Base-by-base conservation (phyloP, 37 sponge, comb jelly and placozoan genomes). In the Dysidea cf. avara region DNA sequence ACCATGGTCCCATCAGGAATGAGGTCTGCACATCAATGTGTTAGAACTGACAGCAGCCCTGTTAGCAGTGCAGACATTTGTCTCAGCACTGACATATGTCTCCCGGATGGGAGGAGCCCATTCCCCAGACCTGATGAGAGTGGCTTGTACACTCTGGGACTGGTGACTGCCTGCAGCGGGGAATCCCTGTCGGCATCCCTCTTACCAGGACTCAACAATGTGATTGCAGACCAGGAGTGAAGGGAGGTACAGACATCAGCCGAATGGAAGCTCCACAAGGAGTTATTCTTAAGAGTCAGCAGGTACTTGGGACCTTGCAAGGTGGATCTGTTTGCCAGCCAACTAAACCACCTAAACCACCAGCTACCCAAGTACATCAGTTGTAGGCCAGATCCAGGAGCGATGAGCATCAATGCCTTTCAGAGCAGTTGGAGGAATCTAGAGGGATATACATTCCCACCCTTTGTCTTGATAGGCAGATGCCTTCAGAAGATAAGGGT, bases 131-230 rank as follows among this genome's bases (percentile, higher is more conserved):
- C 80, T 68, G 46, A 33, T 59, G 13, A n/a, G 31, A 0, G 57
- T 81, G 31, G 71, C 81, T 18, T 46, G 40, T 20, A 56, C 62
- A 46, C 71, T 68, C 22, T 79, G 76, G 76, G 52, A 62, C 11
- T 75, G 76, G 76, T 75, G 76, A 52, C 4, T 75, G 5, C n/a
- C n/a, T n/a, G n/a, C n/a, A n/a, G n/a, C n/a, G n/a, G n/a, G n/a
- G n/a, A n/a, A n/a, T n/a, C n/a, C n/a, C n/a, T n/a, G n/a, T n/a
- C n/a, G n/a, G n/a, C n/a, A n/a, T n/a, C n/a, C n/a, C n/a, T n/a
- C n/a, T n/a, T n/a, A n/a, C n/a, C n/a, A n/a, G n/a, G n/a, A n/a
- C 33, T 51, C 48, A 34, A 62, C 36, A 75, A 75, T 29, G 50
- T 75, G 18, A 26, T 63, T 30, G 76, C 76, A 47, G 76, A 75